Evolutionary conservation across 2,888 invertebrate genomes (phyloP).

Genomic region (Notocelia uddmanniana): DNA sequence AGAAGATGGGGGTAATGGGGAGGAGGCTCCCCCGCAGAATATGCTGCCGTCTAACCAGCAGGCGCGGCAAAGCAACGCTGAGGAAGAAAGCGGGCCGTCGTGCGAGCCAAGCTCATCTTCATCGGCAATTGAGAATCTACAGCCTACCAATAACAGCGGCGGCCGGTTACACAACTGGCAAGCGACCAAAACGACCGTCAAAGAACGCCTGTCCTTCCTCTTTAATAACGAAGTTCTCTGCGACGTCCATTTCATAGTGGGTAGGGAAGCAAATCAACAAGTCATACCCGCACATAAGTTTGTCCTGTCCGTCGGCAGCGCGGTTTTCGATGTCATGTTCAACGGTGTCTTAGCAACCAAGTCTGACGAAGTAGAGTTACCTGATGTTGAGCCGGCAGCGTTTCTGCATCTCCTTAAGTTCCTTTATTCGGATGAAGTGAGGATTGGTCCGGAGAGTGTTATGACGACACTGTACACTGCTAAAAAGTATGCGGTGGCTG

Average conservation of each 20-base stretch:
- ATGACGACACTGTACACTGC: conserved; percentile 95
- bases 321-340: conserved; percentile 95
- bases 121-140: conserved; percentile 72
- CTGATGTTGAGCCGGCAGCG: conserved; percentile 93
- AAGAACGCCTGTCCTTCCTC: conserved; percentile 89
- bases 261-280: conserved; percentile 88
- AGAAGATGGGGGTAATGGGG: conserved; percentile 69
- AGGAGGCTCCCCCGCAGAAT: conserved; percentile 80
- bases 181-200: conserved; percentile 90
- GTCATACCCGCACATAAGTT: conserved; percentile 93
- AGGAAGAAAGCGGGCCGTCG: conserved; percentile 68
- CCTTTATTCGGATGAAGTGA: conserved; percentile 93
- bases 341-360: conserved; percentile 90
- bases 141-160: conserved; percentile 76
- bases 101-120: conserved; percentile 68
- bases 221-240: conserved; percentile 82
- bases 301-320: conserved; percentile 92
- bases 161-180: conserved; percentile 88
- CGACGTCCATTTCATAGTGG: conserved; percentile 93
- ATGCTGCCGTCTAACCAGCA: conserved; percentile 83
- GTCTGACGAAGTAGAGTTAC: conserved; percentile 90
- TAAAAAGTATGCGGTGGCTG: conserved; percentile 94
- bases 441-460: conserved; percentile 93
- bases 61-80: conserved; percentile 65
- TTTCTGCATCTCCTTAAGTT: conserved; percentile 91